A percentile compares a stretch with the other conserved stretches of the same genome.
Evolutionary conservation across 2,888 invertebrate species (phyloP).

Genomic region (Neuroscelio doddi): DNA sequence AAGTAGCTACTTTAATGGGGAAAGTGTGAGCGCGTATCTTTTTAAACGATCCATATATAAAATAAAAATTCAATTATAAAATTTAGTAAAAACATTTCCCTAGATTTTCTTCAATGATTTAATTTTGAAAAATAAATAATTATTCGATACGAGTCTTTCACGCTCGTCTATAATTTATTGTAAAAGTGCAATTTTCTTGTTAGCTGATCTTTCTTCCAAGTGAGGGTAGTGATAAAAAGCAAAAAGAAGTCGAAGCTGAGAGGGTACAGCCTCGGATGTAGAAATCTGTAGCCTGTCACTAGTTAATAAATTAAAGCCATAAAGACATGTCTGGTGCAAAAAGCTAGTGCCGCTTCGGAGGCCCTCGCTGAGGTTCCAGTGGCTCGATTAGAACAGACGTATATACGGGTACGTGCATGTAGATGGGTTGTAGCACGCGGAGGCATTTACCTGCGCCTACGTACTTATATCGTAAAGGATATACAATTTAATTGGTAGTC

Average conservation of each 20-base stretch:
- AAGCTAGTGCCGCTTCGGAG: constrained; percentile 46
- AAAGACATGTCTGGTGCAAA: constrained; percentile 44
- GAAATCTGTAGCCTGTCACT: constrained; percentile 29
- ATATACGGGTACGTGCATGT: constrained; percentile 4
- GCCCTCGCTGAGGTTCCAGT: constrained; percentile 2
- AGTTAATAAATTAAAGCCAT: constrained; percentile 55
- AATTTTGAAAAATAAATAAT: too few species aligned
- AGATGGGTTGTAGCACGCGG: not conserved
- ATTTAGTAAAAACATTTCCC: too few species aligned
- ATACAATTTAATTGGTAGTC: constrained; percentile 54
- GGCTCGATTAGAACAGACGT: constrained; percentile 5
- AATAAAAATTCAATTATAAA: too few species aligned
- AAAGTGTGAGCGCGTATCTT: too few species aligned
- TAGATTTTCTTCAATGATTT: too few species aligned
- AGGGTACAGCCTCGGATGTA: constrained; percentile 9
- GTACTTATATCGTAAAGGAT: constrained; percentile 48
- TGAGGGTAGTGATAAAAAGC: constrained; percentile 1
- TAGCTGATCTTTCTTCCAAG: not conserved
- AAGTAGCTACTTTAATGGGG: too few species aligned
- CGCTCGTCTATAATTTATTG: not conserved
- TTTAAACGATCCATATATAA: too few species aligned
- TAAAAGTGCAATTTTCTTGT: constrained; percentile 1
- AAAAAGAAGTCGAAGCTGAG: not conserved
- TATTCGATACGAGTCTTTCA: not conserved
- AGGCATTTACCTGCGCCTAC: constrained; percentile 22